These are phyloP conservation scores for Rhingia rostrata DNA, from an alignment of 2,888 invertebrate genomes.

Conservation along the genomic window DNA sequence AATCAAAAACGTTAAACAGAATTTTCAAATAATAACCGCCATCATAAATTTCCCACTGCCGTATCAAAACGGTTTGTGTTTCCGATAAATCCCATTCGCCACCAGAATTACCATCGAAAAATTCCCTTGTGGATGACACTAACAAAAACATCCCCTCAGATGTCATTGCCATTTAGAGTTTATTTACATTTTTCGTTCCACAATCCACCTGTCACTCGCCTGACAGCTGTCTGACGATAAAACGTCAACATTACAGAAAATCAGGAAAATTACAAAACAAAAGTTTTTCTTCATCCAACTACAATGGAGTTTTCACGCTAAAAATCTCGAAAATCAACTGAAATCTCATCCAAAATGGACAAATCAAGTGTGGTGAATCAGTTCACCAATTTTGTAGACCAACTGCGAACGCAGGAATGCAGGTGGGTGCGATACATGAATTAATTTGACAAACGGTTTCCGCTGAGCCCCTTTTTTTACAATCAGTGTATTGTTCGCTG, in stretches of 20 bases:
- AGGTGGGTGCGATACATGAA: constrained; percentile 77
- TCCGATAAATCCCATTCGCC: background rate
- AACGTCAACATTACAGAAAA: constrained; percentile 68
- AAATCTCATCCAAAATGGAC: constrained; percentile 76
- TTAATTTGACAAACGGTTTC: constrained; percentile 30
- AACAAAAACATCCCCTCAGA: background rate
- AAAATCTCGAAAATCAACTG: background rate
- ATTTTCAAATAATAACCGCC: too few relatives aligned
- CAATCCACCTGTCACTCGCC: constrained; percentile 22
- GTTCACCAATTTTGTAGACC: constrained; percentile 81
- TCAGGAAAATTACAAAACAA: constrained; percentile 62
- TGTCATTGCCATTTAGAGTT: constrained; percentile 10
- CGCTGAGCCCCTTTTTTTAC: constrained; percentile 5
- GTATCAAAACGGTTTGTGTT: background rate
- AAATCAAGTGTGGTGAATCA: constrained; percentile 79
- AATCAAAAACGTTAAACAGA: too few relatives aligned
- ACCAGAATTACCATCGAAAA: background rate
- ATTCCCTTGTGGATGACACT: constrained; percentile 19
- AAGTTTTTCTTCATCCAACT: constrained; percentile 15
- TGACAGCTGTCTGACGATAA: constrained; percentile 56
- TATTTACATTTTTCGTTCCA: constrained; percentile 40
- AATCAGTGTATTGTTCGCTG: constrained; percentile 23
- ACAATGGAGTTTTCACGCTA: constrained; percentile 51
- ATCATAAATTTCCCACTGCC: too few relatives aligned
- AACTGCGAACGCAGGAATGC: constrained; percentile 82